These are phyloP conservation scores for Cistogaster globosa DNA, from an alignment of 2,888 invertebrate species.

Conservation along the genomic window DNA sequence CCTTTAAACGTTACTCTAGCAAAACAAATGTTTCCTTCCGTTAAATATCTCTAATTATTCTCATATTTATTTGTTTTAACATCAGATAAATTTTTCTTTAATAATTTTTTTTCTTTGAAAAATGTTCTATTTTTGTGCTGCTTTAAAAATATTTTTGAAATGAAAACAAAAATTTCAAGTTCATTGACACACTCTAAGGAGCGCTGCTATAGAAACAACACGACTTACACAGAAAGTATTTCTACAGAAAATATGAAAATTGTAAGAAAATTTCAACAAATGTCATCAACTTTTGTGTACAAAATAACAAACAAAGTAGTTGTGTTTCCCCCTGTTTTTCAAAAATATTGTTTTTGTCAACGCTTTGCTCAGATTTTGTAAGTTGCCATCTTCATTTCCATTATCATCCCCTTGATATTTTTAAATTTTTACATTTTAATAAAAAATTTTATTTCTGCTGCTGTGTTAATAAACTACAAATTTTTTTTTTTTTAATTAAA, in stretches of 20 bases:
- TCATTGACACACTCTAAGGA: slow-evolving; percentile 67
- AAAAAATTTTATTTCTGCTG: background rate
- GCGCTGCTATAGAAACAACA: slow-evolving; percentile 14
- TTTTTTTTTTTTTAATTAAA: background rate
- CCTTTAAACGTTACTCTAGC: background rate
- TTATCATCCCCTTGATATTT: background rate
- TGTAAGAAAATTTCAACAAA: no score
- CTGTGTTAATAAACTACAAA: background rate
- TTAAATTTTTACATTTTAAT: slow-evolving; percentile 27
- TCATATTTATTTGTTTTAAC: background rate
- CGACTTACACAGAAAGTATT: slow-evolving; percentile 10
- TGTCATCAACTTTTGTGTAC: background rate
- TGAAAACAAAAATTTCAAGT: slow-evolving; percentile 59
- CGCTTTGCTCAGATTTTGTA: background rate
- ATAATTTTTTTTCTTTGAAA: slow-evolving; percentile 38
- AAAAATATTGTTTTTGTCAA: slow-evolving; percentile 41
- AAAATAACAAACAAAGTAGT: slow-evolving; percentile 25
- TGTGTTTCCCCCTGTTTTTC: background rate
- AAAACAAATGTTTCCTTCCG: slow-evolving; percentile 45
- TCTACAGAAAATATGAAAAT: no score
- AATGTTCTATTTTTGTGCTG: slow-evolving; percentile 12
- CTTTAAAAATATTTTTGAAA: background rate
- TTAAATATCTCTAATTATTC: slow-evolving; percentile 39
- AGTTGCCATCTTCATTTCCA: background rate
- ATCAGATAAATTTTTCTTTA: slow-evolving; percentile 20